phyloP scores from a whole-genome alignment of 2,113 vertebrate species.

The Ibidorhyncha struthersii region DNA sequence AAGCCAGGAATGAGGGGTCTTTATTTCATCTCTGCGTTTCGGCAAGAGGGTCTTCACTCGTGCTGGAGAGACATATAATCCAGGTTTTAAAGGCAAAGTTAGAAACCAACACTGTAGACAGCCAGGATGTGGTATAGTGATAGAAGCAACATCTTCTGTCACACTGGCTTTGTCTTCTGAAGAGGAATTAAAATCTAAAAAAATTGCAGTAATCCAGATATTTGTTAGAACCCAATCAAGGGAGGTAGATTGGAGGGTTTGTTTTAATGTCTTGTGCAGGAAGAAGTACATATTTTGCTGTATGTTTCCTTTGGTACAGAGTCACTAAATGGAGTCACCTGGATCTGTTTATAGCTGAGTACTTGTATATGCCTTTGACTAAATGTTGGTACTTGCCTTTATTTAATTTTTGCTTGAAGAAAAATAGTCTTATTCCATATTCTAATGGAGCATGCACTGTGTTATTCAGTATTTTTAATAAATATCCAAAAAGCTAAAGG shows the following conservation, averaged over 20 bases:
- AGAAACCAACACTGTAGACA: neutral
- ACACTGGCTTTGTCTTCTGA: neutral
- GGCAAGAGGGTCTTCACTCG: neutral
- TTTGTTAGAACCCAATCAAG: neutral
- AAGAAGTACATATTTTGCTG: neutral
- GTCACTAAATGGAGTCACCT: neutral
- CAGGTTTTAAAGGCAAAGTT: neutral
- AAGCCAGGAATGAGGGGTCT: neutral
- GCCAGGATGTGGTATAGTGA: neutral
- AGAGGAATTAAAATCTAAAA: neutral
- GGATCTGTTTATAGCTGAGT: neutral
- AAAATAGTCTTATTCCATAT: neutral
- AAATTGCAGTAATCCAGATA: neutral
- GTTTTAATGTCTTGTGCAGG: neutral
- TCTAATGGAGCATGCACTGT: neutral
- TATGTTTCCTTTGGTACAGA: neutral
- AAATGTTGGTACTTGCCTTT: neutral
- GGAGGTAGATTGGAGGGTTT: neutral
- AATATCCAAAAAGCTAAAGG: neutral
- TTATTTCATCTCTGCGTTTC: neutral
- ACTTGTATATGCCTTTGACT: neutral
- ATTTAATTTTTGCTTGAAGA: neutral
- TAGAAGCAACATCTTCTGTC: neutral
- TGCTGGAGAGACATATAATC: accelerated
- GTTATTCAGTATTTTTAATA: neutral